Evolutionary conservation across 2,113 vertebrate species (phyloP).

Genomic region (Dolichallabes microphthalmus): DNA sequence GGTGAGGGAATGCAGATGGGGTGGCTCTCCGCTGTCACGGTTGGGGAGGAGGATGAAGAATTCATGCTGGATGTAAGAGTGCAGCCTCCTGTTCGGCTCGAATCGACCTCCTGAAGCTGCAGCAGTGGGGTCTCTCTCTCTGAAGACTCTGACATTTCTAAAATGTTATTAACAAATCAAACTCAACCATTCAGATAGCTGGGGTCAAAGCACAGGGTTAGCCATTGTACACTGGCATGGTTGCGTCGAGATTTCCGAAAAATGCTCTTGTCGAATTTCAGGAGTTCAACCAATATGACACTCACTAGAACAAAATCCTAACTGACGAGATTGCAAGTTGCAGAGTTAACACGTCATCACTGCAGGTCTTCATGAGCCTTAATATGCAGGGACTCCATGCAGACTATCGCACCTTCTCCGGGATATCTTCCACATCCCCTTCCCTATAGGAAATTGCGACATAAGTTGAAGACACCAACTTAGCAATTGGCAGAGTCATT

Average conservation of each 20-base stretch:
- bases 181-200: neutral
- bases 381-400: neutral
- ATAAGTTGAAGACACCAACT: neutral
- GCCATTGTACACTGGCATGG: neutral
- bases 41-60: constrained; percentile 71
- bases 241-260: neutral
- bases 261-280: neutral
- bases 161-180: constrained; percentile 1
- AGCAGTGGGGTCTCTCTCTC: constrained; percentile 61
- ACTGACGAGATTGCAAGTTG: neutral
- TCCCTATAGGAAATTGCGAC: neutral
- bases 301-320: neutral
- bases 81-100: constrained; percentile 71
- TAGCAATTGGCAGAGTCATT: neutral
- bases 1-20: constrained; percentile 85
- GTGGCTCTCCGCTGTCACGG: constrained; percentile 74
- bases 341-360: constrained; percentile 16
- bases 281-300: neutral
- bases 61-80: constrained; percentile 75
- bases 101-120: constrained; percentile 76
- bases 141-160: constrained; percentile 62
- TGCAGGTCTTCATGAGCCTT: constrained; percentile 4
- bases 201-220: neutral
- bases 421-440: neutral
- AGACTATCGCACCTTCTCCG: neutral